These are phyloP conservation scores for Tonatia bakeri DNA, from an alignment of 2,113 vertebrate genomes.

Conservation along the genomic window DNA sequence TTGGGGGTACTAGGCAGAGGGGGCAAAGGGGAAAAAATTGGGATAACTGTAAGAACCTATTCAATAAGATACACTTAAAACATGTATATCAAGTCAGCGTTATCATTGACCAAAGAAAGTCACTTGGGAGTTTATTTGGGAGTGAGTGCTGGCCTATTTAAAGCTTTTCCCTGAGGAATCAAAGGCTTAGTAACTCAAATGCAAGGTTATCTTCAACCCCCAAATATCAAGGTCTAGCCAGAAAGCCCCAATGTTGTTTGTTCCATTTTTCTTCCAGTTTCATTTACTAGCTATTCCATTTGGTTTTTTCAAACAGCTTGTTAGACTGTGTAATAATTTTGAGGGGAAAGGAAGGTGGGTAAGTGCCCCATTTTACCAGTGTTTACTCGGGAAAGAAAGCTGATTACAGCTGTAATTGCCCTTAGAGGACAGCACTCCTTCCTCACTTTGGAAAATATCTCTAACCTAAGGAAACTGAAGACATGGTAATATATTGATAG, in stretches of 20 bases:
- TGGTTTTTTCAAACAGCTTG: slow-evolving; percentile 55
- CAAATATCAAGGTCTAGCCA: slow-evolving; percentile 53
- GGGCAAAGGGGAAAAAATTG: too few relatives aligned
- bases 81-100: background rate
- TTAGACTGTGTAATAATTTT: slow-evolving; percentile 53
- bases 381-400: slow-evolving; percentile 49
- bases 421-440: background rate
- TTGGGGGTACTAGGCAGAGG: too few relatives aligned
- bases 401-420: slow-evolving; percentile 32
- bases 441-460: slow-evolving; percentile 47
- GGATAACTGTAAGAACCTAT: too few relatives aligned
- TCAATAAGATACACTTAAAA: too few relatives aligned
- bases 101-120: slow-evolving; percentile 33
- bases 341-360: slow-evolving; percentile 8
- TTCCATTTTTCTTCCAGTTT: slow-evolving; percentile 62
- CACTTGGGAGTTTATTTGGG: slow-evolving; percentile 40
- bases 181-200: slow-evolving; percentile 59
- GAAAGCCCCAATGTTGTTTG: slow-evolving; percentile 40
- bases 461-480: slow-evolving; percentile 43
- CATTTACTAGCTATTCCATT: slow-evolving; percentile 42
- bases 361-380: slow-evolving; percentile 29
- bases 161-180: slow-evolving; percentile 39
- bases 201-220: slow-evolving; percentile 38
- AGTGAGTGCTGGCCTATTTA: slow-evolving; percentile 44
- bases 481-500: background rate